Conservation (phyloP, 37 sponge, comb jelly and placozoan genomes). For the Agelas oroides region DNA sequence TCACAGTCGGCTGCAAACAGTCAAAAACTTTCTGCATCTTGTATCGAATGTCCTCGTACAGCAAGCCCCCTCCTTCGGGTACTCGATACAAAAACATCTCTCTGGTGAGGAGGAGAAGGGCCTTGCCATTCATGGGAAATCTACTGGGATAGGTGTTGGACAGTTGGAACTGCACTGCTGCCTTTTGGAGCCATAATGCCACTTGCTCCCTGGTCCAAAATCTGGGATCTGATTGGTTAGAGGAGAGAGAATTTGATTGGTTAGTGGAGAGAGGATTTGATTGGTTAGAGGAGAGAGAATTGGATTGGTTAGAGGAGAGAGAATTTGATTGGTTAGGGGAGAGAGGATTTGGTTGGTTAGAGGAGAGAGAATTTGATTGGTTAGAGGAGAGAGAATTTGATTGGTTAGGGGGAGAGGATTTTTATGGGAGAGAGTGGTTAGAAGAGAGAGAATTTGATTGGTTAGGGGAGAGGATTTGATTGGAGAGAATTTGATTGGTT, state of each 20-base stretch:
- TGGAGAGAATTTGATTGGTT: no score
- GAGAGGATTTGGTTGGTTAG: no score
- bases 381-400: no score
- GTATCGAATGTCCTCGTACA: slow-evolving; percentile 74
- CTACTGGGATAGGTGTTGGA: slow-evolving; percentile 35
- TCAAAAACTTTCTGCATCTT: slow-evolving; percentile 58
- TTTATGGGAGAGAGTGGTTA: no score
- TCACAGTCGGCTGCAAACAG: neutral
- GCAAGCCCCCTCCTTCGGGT: slow-evolving; percentile 67
- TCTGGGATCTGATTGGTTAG: slow-evolving; percentile 46
- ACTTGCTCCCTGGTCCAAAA: slow-evolving; percentile 54
- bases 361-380: no score
- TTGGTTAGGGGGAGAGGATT: no score
- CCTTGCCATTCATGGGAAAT: slow-evolving; percentile 79
- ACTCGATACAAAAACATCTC: slow-evolving; percentile 74
- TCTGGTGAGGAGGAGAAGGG: slow-evolving; percentile 64
- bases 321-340: no score
- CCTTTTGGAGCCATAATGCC: slow-evolving; percentile 34
- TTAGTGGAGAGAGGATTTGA: no score
- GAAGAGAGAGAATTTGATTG: no score
- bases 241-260: neutral
- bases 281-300: no score
- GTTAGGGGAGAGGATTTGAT: no score
- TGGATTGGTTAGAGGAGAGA: no score
- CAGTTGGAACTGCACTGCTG: slow-evolving; percentile 42